Percentiles rank a stretch among this genome's conserved stretches.
Conservation (phyloP, 2,888 invertebrate species). For the Stomorhina lunata region DNA sequence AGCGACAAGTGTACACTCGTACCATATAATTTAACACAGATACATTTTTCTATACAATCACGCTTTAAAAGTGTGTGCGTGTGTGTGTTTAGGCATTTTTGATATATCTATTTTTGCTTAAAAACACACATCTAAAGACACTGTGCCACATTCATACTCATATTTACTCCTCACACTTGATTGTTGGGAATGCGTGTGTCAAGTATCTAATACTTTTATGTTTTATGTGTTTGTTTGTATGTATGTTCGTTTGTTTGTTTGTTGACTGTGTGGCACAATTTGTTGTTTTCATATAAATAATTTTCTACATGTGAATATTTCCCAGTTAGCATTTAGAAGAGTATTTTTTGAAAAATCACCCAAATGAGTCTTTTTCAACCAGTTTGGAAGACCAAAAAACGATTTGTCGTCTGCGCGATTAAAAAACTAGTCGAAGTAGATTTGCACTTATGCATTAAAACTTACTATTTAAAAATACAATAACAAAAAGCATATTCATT, state of each 20-base stretch:
- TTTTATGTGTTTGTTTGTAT: background rate
- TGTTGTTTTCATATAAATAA: conserved; percentile 36
- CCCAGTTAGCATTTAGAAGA: too few relatives aligned
- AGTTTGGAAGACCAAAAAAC: too few relatives aligned
- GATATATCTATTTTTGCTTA: background rate
- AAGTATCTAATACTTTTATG: too few relatives aligned
- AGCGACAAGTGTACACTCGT: conserved; percentile 59
- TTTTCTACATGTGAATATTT: conserved; percentile 45
- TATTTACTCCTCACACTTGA: too few relatives aligned
- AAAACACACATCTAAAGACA: background rate
- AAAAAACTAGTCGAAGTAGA: too few relatives aligned
- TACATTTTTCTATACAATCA: background rate
- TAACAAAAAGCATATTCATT: too few relatives aligned
- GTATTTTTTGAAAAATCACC: too few relatives aligned
- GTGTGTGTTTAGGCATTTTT: background rate
- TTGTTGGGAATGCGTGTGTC: background rate
- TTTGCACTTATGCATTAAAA: too few relatives aligned
- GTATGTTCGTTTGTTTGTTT: background rate
- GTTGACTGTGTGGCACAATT: conserved; percentile 26
- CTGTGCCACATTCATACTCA: background rate
- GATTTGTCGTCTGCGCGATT: too few relatives aligned
- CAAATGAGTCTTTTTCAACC: too few relatives aligned
- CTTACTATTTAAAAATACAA: too few relatives aligned
- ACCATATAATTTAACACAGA: conserved; percentile 10
- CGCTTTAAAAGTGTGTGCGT: background rate